Conservation (phyloP, 2,888 invertebrate species). For the Limnephilus lunatus region DNA sequence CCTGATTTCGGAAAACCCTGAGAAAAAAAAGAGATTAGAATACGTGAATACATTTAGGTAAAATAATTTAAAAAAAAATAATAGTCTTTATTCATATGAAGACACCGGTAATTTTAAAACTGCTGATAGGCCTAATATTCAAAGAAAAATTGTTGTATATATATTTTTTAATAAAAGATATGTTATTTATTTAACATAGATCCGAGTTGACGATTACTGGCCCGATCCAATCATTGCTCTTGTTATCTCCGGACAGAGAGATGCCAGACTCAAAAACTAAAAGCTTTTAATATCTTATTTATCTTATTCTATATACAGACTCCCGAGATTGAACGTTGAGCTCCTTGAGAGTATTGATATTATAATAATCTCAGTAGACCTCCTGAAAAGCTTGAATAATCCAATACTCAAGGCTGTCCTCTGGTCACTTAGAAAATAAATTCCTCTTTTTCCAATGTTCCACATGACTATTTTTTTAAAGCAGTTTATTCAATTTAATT, state of each 20-base stretch:
- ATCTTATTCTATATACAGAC: constrained; percentile 65
- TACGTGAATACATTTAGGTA: too few relatives aligned
- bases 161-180: too few relatives aligned
- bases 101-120: too few relatives aligned
- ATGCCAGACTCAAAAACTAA: constrained; percentile 65
- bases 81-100: too few relatives aligned
- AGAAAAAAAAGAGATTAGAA: too few relatives aligned
- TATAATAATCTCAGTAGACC: neutral
- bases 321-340: constrained; percentile 33
- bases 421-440: neutral
- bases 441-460: neutral
- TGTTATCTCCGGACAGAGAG: constrained; percentile 59
- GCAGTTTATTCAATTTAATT: neutral
- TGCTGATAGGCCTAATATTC: too few relatives aligned
- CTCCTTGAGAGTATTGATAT: neutral
- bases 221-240: constrained; percentile 54
- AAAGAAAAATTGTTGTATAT: neutral
- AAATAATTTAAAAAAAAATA: too few relatives aligned
- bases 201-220: neutral
- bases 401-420: neutral
- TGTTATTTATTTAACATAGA: neutral
- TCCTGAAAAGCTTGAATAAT: neutral
- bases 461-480: neutral
- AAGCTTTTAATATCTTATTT: constrained; percentile 66
- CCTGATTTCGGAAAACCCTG: too few relatives aligned